Evolutionary conservation across 2,113 vertebrate species (phyloP), one percentile per base, ranked within the genome.

Genomic region (Grammatotria lemairii): DNA sequence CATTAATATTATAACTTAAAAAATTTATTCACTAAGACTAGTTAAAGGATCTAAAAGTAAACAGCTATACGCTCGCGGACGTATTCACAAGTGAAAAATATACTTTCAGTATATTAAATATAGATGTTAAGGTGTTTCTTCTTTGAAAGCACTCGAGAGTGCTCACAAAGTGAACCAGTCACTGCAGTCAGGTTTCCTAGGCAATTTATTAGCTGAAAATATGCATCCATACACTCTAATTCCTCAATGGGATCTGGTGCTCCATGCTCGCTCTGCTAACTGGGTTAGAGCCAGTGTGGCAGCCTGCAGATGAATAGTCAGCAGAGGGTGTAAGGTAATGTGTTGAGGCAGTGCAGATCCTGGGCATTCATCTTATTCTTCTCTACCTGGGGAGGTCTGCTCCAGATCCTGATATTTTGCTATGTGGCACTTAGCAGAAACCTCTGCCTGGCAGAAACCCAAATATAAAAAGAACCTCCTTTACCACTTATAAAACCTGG

Each of bases 271-370:
- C 75, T 81, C 35, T 6, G 26, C 75, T 90, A 91, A 92, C 79
- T 78, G 58, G 68, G 83, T 94, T 87, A 89, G 60, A 45, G 17
- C 10, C 14, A 9, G 73, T 35, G 82, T 33, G 5, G 65, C 35
- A 75, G 84, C 31, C n/a, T 40, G 80, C 88, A 92, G 91, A 95
- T 94, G 91, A 93, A 94, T 92, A 89, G 90, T 33, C 57, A 84
- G 86, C 80, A 53, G 82, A 85, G 88, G 93, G 90, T 88, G 88
- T 90, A 88, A 28, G 85, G 80, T 88, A 88, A 88, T 40, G 9
- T 83, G 89, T 58, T 81, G 81, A 60, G 53, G 54, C 47, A 58
- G 33, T 89, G 84, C 17, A 12, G 63, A 81, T 87, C 10, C 88
- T 28, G 86, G 55, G 86, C 45, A 92, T 94, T 83, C 54, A 87